Base-by-base conservation (phyloP, 2,113 vertebrate genomes). In the Uria aalge region DNA sequence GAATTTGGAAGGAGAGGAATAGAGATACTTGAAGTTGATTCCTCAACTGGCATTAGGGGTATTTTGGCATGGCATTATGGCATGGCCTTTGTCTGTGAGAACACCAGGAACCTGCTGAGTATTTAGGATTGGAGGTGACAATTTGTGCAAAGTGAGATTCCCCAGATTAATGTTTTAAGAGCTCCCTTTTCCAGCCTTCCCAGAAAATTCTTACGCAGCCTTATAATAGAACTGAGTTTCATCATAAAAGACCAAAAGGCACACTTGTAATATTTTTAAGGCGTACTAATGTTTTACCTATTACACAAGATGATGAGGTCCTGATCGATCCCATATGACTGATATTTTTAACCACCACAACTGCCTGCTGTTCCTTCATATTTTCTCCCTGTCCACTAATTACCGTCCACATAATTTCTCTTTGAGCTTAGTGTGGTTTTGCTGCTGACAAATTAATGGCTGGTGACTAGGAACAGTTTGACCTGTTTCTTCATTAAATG, bases 401-500 rank as follows among this genome's bases (percentile, higher is more conserved):
- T 88, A 62, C 47, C 3, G 6, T 52, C 30, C 15, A 21, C 6
- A 6, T 59, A 71, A 74, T 71, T 85, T 86, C 34, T 92, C 36
- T 93, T 78, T 47, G 48, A 86, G 36, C 5, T 71, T 85, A 89
- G 48, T 30, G 38, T 34, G 30, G 26, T 41, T 87, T 87, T 91
- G 12, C 66, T 73, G 45, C 29, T 40, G 36, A 55, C 72, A 83
- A 57, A 77, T 80, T 40, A 86, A 67, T 84, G 24, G 8, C 76
- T 88, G 56, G 47, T 11, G 21, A 75, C 55, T 92, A 67, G 43
- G 21, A 86, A 29, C 38, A 79, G 13, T 90, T 93, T 90, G 83
- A 80, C 30, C 64, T 45, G 15, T 81, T 94, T 68, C 67, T 90
- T 88, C 63, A 43, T 85, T 90, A 77, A 82, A 67, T 91, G 91